Percentiles rank a stretch among this genome's conserved stretches.
Conservation (phyloP, 2,113 vertebrate genomes). For the Zosterops hypoxanthus region DNA sequence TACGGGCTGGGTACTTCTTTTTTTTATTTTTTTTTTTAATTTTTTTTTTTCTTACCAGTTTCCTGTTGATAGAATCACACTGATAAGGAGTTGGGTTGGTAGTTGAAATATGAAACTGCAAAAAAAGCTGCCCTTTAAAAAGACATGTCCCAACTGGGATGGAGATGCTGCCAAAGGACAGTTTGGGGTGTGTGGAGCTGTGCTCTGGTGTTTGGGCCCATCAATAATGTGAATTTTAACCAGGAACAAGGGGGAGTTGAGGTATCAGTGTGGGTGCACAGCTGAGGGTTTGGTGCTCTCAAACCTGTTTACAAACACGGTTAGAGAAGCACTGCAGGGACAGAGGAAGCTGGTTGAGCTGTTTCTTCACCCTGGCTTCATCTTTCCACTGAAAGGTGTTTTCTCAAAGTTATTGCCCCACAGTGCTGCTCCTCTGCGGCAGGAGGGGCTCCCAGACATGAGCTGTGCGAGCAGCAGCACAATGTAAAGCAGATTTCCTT, state of each 20-base stretch:
- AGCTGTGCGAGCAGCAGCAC: not conserved
- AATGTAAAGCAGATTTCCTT: slow-evolving; percentile 54
- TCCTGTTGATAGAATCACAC: slow-evolving; percentile 65
- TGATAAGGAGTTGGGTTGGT: slow-evolving; percentile 58
- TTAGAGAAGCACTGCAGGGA: not conserved
- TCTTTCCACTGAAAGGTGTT: not conserved
- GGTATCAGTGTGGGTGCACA: not conserved
- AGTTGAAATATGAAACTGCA: slow-evolving; percentile 55
- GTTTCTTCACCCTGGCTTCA: slow-evolving; percentile 31
- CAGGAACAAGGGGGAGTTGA: not conserved
- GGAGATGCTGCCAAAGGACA: not conserved
- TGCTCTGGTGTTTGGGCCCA: not conserved
- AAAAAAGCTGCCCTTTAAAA: slow-evolving; percentile 14
- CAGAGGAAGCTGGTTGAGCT: slow-evolving; percentile 35
- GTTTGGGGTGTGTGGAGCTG: not conserved
- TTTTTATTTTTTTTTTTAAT: slow-evolving; percentile 53
- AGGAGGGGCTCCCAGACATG: not conserved
- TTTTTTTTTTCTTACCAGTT: slow-evolving; percentile 26
- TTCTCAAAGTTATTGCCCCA: slow-evolving; percentile 50
- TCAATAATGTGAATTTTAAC: not conserved
- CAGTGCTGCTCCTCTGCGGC: slow-evolving; percentile 21
- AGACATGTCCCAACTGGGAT: slow-evolving; percentile 1
- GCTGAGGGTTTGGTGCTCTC: not conserved
- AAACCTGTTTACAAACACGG: not conserved
- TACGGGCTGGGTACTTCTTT: slow-evolving; percentile 51